Evolutionary conservation across 2,888 invertebrate genomes (phyloP), one percentile per base, ranked within the genome.

Genomic region (Teinopalpus imperialis): DNA sequence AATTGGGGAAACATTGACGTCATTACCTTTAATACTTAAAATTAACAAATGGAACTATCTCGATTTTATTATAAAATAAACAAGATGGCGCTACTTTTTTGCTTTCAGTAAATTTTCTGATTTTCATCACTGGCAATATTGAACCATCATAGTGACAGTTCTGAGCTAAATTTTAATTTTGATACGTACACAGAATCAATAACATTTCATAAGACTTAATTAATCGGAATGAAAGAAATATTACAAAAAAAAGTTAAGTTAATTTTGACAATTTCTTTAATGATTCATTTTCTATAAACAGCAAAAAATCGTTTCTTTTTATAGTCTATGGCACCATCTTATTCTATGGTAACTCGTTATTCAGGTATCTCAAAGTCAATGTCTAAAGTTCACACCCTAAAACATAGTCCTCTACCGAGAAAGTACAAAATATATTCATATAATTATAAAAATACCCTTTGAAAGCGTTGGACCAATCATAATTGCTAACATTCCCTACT

Each of bases 301-400:
- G 27, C 16, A 16, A 41, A 31, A 6, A 40, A 14, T 7, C 6
- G 8, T 20, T 16, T 10, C 20, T 32, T 20, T 10, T 21, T 32
- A 49, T 52, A 42, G 31, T 43, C 31, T 51, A 51, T 48, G 51
- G 51, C 86, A 86, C 85, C 85, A 81, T 77, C 81, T 74, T 76
- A 81, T 56, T 69, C 81, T 83, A 83, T 81, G 86, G 86, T 85
- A 83, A 86, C 85, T 83, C 74, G 66, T 64, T 68, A 66, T 68
- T 73, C 78, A 79, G 81, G 81, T 81, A 77, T 74, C 60, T 57
- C 48, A 49, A 53, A 37, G 26, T 37, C 30, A 46, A 47, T 47
- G 44, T 49, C 34, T 47, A 37, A 52, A 51, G 35, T 45, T 50
- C 32, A 23, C 46, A 48, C 43, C 39, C 51, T 53, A 49, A 43